Base-by-base conservation (phyloP, 2,113 vertebrate genomes). In the Propithecus coquereli region DNA sequence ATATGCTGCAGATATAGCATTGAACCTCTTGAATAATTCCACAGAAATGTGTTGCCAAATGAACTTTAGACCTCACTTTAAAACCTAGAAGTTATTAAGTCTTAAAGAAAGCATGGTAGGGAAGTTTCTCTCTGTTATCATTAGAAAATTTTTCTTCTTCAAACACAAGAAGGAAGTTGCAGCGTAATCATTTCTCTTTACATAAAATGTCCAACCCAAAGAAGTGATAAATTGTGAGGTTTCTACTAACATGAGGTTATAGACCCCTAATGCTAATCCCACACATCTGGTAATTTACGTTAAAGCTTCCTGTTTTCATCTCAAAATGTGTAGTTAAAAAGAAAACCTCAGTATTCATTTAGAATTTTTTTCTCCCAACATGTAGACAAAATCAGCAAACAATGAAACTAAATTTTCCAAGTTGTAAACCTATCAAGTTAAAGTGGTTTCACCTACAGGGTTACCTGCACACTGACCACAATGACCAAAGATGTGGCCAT, bases 381-480 rank as follows among this genome's bases (percentile, higher is more conserved):
- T 80, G 40, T 50, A 68, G 71, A 90, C 34, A 76, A 86, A 85
- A 76, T 45, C 50, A 87, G 37, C 66, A 61, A 88, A 82, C 34
- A 73, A 54, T 52, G 18, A 88, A 76, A 93, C n/a, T 3, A 2
- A 71, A 43, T 61, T 89, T 77, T 57, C 4, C 20, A 76, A 87
- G 25, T 20, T 25, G 5, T 76, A 66, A 65, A 74, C 81, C 20
- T 34, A 86, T 73, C 82, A 52, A 13, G 16, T 73, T 43, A 52
- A 37, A 40, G 74, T 34, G 57, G 32, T 92, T 96, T 61, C 70
- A 54, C 6, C 80, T 84, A 22, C 12, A 87, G 16, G 23, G 2
- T 98, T 97, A 99, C 99, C 99, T 99, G 99, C 87, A 99, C 98
- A 73, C 98, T 99, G 91, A 99, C 99, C n/a, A 99, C 99, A 50